Conservation (phyloP, 2,797 vertebrate genomes). For the Lerista edwardsae region DNA sequence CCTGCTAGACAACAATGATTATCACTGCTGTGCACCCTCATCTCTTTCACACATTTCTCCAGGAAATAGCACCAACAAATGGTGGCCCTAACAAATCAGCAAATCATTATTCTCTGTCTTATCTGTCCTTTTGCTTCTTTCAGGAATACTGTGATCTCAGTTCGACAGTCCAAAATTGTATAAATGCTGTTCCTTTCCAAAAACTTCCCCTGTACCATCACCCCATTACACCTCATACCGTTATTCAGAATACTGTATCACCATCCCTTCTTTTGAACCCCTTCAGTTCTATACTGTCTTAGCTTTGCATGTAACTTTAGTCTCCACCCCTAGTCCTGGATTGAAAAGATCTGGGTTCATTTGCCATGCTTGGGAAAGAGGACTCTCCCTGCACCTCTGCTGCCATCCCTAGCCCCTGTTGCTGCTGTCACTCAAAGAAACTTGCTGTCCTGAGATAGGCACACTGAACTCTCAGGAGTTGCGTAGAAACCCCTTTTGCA, state of each 20-base stretch:
- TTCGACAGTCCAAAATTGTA: background rate
- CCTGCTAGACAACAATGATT: background rate
- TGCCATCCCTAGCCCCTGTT: conserved; percentile 7
- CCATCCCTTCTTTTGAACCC: background rate
- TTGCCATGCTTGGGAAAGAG: background rate
- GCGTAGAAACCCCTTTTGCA: background rate
- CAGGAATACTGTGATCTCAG: background rate
- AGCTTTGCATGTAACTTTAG: background rate
- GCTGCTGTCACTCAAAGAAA: conserved; percentile 26
- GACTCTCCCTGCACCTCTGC: background rate
- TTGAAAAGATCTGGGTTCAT: background rate
- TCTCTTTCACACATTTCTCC: background rate
- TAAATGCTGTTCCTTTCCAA: background rate
- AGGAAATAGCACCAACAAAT: background rate
- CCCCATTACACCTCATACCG: background rate
- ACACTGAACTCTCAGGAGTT: background rate
- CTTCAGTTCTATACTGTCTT: background rate
- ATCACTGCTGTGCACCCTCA: too few species aligned
- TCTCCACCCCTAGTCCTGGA: background rate
- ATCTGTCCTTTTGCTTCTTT: background rate
- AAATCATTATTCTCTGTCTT: background rate
- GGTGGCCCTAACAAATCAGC: background rate
- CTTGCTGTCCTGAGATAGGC: background rate
- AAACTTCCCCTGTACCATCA: background rate
- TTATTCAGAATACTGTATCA: background rate